phyloP scores from a whole-genome alignment of 1,140 invertebrate species.

The Oppia nitens region DNA sequence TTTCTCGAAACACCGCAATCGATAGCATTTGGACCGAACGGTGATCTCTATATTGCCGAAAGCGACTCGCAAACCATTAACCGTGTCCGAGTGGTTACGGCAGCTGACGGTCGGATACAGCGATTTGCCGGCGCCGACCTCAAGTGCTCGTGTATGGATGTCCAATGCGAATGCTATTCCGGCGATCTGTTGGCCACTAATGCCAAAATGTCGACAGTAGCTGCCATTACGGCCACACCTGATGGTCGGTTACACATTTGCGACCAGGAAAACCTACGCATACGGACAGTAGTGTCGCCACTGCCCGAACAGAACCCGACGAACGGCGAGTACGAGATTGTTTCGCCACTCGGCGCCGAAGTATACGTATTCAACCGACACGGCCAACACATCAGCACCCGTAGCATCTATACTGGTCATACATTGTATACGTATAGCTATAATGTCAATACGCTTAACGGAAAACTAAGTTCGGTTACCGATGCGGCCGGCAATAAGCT shows the following conservation, averaged over 20 bases:
- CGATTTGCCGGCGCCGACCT: constrained; percentile 33
- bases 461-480: constrained; percentile 75
- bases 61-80: constrained; percentile 76
- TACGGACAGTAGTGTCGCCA: constrained; percentile 73
- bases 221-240: constrained; percentile 76
- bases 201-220: constrained; percentile 73
- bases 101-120: constrained; percentile 29
- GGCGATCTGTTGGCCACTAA: constrained; percentile 73
- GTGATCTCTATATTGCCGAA: constrained; percentile 83
- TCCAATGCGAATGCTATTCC: constrained; percentile 54
- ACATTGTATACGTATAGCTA: constrained; percentile 86
- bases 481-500: constrained; percentile 86
- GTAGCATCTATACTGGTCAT: constrained; percentile 76
- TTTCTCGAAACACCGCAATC: constrained; percentile 25
- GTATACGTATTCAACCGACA: constrained; percentile 75
- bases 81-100: constrained; percentile 48
- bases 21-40: constrained; percentile 75
- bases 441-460: constrained; percentile 88
- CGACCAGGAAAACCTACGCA: constrained; percentile 69
- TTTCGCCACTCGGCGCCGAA: constrained; percentile 70
- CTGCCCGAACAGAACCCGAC: constrained; percentile 70
- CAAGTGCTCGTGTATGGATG: constrained; percentile 35
- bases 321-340: constrained; percentile 71
- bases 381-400: constrained; percentile 82
- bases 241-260: constrained; percentile 83